Percentiles rank a stretch among this genome's conserved stretches.
These are phyloP conservation scores for Drosophila arizonae DNA, from an alignment of 1,140 invertebrate genomes.

Conservation along the genomic window DNA sequence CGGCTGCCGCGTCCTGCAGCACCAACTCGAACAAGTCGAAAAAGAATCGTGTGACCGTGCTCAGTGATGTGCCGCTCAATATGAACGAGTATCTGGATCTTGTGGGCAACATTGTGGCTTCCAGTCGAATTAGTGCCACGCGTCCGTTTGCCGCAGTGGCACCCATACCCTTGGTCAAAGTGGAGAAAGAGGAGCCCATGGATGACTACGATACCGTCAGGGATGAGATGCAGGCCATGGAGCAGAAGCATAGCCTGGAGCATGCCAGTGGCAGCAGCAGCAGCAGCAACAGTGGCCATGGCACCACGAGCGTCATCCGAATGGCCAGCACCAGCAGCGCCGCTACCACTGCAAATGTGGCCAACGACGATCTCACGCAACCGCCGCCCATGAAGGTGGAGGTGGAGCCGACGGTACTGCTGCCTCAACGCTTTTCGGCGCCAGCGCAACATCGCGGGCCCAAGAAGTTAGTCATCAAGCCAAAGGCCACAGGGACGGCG, in stretches of 20 bases:
- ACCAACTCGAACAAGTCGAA: conserved; percentile 59
- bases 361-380: conserved; percentile 65
- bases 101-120: conserved; percentile 79
- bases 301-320: conserved; percentile 77
- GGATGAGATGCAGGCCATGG: conserved; percentile 11
- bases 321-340: conserved; percentile 70
- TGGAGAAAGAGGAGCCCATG: conserved; percentile 76
- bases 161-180: conserved; percentile 72
- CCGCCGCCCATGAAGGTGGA: conserved; percentile 64
- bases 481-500: conserved; percentile 62
- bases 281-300: conserved; percentile 44
- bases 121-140: conserved; percentile 64
- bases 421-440: conserved; percentile 52
- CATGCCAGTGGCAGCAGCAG: conserved; percentile 33
- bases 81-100: conserved; percentile 80
- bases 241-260: conserved; percentile 58
- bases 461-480: conserved; percentile 81
- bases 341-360: conserved; percentile 24
- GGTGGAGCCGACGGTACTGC: conserved; percentile 54
- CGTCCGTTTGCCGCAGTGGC: conserved; percentile 67
- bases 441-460: conserved; percentile 67
- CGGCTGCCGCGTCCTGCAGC: neutral
- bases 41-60: conserved; percentile 75
- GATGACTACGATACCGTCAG: conserved; percentile 62
- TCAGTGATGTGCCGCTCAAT: conserved; percentile 79